These are phyloP conservation scores for Pogoniulus pusillus DNA, from an alignment of 2,797 vertebrate species.

Conservation along the genomic window DNA sequence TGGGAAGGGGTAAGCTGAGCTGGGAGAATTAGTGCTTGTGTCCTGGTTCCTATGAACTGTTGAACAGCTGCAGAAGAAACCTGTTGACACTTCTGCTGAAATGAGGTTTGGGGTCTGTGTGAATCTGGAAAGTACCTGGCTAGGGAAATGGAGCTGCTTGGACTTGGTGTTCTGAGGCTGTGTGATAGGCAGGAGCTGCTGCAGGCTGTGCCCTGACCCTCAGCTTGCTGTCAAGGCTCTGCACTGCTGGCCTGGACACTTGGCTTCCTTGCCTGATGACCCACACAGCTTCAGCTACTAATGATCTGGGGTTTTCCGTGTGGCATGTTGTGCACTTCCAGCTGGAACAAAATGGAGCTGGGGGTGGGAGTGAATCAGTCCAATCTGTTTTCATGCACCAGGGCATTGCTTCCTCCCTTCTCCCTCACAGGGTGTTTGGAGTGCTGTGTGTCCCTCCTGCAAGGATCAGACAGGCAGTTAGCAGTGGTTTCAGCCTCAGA, in stretches of 20 bases:
- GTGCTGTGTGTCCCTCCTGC: background rate
- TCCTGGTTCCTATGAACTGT: background rate
- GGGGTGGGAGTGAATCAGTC: background rate
- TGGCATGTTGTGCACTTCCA: background rate
- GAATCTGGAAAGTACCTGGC: slow-evolving; percentile 30
- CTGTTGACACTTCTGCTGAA: background rate
- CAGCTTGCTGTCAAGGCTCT: background rate
- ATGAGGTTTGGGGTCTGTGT: background rate
- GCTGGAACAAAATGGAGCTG: background rate
- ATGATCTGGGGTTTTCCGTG: background rate
- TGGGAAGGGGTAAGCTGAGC: background rate
- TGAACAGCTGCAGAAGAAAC: background rate
- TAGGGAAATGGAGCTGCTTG: background rate
- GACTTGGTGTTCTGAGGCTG: background rate
- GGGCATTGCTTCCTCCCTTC: background rate
- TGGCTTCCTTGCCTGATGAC: background rate
- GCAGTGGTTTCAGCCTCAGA: background rate
- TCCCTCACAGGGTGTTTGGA: background rate
- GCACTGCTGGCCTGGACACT: background rate
- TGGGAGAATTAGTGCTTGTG: background rate
- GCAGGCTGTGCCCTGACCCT: background rate
- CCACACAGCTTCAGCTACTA: background rate
- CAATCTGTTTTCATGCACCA: background rate
- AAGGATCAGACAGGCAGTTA: background rate
- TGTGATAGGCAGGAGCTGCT: background rate